phyloP scores from a whole-genome alignment of 2,113 vertebrate genomes.

The Elaphurus davidianus region DNA sequence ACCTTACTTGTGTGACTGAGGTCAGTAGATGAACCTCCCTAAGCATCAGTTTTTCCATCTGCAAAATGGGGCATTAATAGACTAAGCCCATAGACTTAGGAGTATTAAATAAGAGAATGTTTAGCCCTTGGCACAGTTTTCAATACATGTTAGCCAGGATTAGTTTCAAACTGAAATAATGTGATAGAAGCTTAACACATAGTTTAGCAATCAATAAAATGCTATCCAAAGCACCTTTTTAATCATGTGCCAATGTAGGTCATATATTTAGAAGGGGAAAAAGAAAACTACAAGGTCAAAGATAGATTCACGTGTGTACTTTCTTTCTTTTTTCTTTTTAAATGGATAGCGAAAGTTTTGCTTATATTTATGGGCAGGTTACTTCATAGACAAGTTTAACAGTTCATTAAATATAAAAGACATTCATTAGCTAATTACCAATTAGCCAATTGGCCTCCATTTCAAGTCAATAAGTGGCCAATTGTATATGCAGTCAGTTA shows the following conservation, averaged over 20 bases:
- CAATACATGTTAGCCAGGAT: neutral
- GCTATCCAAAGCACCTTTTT: neutral
- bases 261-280: neutral
- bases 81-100: neutral
- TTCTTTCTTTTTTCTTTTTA: conserved; percentile 1
- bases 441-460: conserved; percentile 55
- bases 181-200: neutral
- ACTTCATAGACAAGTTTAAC: conserved; percentile 47
- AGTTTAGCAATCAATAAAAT: neutral
- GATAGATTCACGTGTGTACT: neutral
- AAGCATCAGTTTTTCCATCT: neutral
- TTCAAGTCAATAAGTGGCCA: conserved; percentile 65
- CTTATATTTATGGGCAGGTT: neutral
- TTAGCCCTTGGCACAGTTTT: neutral
- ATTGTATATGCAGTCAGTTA: conserved; percentile 64
- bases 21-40: neutral
- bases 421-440: conserved; percentile 68
- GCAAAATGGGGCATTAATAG: neutral
- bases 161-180: neutral
- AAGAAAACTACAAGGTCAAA: neutral
- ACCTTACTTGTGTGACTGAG: neutral
- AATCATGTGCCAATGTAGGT: neutral
- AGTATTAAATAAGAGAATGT: neutral
- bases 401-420: conserved; percentile 55
- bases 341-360: neutral